Evolutionary conservation across 2,888 invertebrate genomes (phyloP), one percentile per base, ranked within the genome.

Genomic region (Caradrina kadenii): DNA sequence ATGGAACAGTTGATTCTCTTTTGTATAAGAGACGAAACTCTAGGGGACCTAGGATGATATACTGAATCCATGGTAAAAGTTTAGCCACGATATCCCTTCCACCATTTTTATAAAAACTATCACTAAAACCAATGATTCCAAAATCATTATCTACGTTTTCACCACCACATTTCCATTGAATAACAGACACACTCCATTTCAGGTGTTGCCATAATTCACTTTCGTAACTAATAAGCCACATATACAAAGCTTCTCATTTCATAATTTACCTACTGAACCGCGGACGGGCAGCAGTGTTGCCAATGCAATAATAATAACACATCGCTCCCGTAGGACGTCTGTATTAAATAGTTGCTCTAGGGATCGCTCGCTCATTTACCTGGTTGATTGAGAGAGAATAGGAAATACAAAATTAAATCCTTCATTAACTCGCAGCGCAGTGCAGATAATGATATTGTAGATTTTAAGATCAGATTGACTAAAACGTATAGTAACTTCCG

Each of bases 221-320:
- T 53, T 21, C n/a, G 56, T 69, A 74, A 79, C 69, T 78, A 78
- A 79, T 79, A 59, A 54, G 59, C 76, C 55, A 48, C 48, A 42
- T 68, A 48, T 55, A 75, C 60, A 60, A 69, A 56, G 65, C 75
- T 67, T 39, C 64, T 62, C 62, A 58, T 80, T 82, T 70, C 69
- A 81, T 78, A 71, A 83, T 83, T 83, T 64, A 75, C 45, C 50
- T 49, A 45, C 52, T 49, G 63, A 67, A 49, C 65, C 54, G 72
- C 55, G 63, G 50, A 80, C 64, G 61, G 67, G 55, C 56, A 45
- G 54, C 65, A 68, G 21, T 48, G 60, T 50, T 61, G 49, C 66
- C 58, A 58, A 50, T 61, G 58, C 71, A 73, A 81, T 79, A 82
- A 81, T 79, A 83, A 79, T 80, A 85, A 82, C 63, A 71, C 62